Evolutionary conservation across 1,140 invertebrate species (phyloP).

Genomic region (Parapsyche elsis): DNA sequence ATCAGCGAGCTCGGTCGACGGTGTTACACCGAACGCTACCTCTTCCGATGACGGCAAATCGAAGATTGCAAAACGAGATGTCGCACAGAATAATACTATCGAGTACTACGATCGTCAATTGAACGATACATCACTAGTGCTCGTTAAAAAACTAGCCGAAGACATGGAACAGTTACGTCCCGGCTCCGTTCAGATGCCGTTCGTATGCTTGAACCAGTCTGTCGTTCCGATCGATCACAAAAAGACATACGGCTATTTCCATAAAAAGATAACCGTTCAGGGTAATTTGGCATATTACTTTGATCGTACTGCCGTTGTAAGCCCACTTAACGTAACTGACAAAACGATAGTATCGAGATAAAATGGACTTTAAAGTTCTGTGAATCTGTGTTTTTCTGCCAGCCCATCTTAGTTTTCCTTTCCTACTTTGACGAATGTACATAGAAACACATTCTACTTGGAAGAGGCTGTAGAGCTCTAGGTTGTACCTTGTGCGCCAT

Average conservation of each 20-base stretch:
- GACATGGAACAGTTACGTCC: slow-evolving; percentile 58
- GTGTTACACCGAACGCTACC: background rate
- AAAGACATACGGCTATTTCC: slow-evolving; percentile 80
- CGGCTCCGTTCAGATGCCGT: slow-evolving; percentile 61
- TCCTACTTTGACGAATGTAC: too few relatives aligned
- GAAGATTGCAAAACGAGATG: background rate
- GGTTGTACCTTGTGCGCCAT: too few relatives aligned
- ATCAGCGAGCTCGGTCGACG: background rate
- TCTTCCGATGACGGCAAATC: background rate
- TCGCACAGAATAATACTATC: background rate
- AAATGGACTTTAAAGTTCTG: too few relatives aligned
- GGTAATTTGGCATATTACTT: slow-evolving; percentile 63
- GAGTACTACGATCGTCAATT: background rate
- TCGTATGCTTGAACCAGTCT: slow-evolving; percentile 71
- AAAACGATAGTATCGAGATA: too few relatives aligned
- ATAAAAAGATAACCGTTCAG: slow-evolving; percentile 71
- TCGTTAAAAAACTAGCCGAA: slow-evolving; percentile 13
- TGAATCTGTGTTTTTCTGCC: too few relatives aligned
- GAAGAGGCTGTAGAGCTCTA: too few relatives aligned
- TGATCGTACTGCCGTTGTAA: too few relatives aligned
- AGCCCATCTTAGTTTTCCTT: too few relatives aligned
- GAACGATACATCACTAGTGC: background rate
- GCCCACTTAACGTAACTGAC: too few relatives aligned
- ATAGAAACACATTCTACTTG: too few relatives aligned
- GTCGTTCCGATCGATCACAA: slow-evolving; percentile 72